Evolutionary conservation across 2,888 invertebrate genomes (phyloP), one percentile per base, ranked within the genome.

Genomic region (Cheilosia urbana): DNA sequence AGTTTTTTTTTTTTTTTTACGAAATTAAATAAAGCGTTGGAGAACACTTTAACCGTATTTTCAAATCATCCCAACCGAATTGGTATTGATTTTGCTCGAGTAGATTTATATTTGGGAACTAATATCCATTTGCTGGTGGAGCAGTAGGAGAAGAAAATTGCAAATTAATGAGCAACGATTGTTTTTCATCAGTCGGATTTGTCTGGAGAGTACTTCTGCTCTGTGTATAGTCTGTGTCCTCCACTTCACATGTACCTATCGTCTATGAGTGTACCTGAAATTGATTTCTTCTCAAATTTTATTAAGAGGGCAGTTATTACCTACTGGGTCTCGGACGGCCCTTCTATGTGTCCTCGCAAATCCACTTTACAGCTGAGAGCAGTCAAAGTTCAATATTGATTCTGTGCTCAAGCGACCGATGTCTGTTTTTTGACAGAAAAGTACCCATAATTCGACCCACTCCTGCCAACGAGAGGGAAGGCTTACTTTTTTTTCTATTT

Each of bases 321-420:
- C 62, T 63, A 78, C 55, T 49, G 55, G 62, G 62, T 63, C 40
- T 15, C 17, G 11, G 62, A 42, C 68, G 37, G 19, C 51, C 17
- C 42, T 45, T 1, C 42, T 40, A 37, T 68, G 45, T 71, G 51
- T 55, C 55, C 47, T 69, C 60, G 4, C 19, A 78, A 68, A 66
- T 68, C 76, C 66, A 68, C 76, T 76, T 51, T 42, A 42, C 42
- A 60, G 34, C 57, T 55, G 69, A 69, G 63, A 63, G 57, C 71
- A 71, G 63, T 71, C 69, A 71, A 69, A 78, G 63, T 69, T 78
- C 63, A 78, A 78, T 78, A 78, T 71, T 78, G 69, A 78, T 57
- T 63, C 47, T 63, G 40, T 55, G 63, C 69, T 63, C 77, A 69
- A 63, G 55, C 40, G 63, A 55, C 27, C 49, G 53, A 27, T 62